Conservation (phyloP, 2,797 vertebrate genomes). For the Acanthornis magna region DNA sequence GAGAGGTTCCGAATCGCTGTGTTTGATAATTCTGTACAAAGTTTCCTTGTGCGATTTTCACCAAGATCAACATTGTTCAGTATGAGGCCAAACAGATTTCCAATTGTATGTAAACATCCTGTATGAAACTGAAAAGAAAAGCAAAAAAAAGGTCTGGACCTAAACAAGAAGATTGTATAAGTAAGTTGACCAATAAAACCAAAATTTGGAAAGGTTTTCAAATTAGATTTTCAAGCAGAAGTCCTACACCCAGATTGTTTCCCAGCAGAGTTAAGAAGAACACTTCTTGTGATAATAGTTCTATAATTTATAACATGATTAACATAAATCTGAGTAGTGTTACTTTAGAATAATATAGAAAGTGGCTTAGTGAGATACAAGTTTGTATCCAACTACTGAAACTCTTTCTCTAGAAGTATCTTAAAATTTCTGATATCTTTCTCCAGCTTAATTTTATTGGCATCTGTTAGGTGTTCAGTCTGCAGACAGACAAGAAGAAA, state of each 20-base stretch:
- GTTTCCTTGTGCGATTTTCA: constrained; percentile 45
- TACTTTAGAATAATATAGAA: neutral
- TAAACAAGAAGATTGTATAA: neutral
- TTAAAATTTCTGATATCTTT: neutral
- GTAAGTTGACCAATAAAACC: neutral
- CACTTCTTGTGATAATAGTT: neutral
- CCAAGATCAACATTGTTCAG: constrained; percentile 79
- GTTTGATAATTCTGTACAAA: constrained; percentile 82
- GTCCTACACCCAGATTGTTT: neutral
- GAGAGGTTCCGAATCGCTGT: constrained; percentile 81
- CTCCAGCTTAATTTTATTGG: neutral
- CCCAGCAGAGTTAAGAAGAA: neutral
- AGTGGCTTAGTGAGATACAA: neutral
- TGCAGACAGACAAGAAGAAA: neutral
- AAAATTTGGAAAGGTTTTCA: neutral
- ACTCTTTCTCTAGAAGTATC: neutral
- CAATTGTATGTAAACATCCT: constrained; percentile 82
- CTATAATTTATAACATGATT: neutral
- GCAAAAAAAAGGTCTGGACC: neutral
- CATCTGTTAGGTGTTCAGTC: neutral
- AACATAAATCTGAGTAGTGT: neutral
- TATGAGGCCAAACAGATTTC: constrained; percentile 76
- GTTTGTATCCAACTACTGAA: neutral
- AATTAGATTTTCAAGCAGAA: neutral
- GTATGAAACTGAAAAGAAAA: constrained; percentile 77